phyloP scores from a whole-genome alignment of 2,888 invertebrate species.

The Eucera pruinosa region DNA sequence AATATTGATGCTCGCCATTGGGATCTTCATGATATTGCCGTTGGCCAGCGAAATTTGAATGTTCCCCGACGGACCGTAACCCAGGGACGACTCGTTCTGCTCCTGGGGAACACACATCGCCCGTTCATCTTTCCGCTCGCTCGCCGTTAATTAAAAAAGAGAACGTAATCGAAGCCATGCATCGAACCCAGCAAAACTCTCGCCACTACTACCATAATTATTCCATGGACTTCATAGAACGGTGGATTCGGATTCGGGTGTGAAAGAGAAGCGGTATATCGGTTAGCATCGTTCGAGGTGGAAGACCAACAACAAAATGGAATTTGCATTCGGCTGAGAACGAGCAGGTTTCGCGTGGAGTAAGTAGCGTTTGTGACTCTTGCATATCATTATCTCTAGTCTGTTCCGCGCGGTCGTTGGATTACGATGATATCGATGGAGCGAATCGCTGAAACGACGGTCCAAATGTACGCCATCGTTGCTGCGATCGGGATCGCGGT shows the following conservation, averaged over 20 bases:
- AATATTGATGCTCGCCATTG: slow-evolving; percentile 93
- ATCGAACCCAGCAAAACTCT: slow-evolving; percentile 56
- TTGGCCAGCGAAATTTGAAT: slow-evolving; percentile 95
- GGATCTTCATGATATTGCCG: slow-evolving; percentile 96
- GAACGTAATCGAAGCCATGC: slow-evolving; percentile 62
- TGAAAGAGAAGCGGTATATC: slow-evolving; percentile 21
- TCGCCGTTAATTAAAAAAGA: background rate
- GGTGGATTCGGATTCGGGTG: background rate
- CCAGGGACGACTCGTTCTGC: slow-evolving; percentile 78
- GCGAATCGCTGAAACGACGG: slow-evolving; percentile 2
- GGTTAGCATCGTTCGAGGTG: slow-evolving; percentile 17
- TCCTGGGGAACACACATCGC: slow-evolving; percentile 76
- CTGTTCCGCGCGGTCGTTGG: background rate
- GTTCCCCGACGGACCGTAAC: slow-evolving; percentile 86
- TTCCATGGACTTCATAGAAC: slow-evolving; percentile 1
- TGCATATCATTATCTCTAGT: slow-evolving; percentile 13
- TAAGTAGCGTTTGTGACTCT: slow-evolving; percentile 13
- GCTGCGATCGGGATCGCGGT: slow-evolving; percentile 24
- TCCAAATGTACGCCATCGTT: too few relatives aligned
- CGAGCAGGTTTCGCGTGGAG: slow-evolving; percentile 19
- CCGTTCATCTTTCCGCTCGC: slow-evolving; percentile 9
- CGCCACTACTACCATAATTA: slow-evolving; percentile 25
- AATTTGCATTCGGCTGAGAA: slow-evolving; percentile 18
- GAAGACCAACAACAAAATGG: background rate
- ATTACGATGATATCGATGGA: background rate